Conservation (phyloP, 2,888 invertebrate genomes). For the Nomada ruficornis region DNA sequence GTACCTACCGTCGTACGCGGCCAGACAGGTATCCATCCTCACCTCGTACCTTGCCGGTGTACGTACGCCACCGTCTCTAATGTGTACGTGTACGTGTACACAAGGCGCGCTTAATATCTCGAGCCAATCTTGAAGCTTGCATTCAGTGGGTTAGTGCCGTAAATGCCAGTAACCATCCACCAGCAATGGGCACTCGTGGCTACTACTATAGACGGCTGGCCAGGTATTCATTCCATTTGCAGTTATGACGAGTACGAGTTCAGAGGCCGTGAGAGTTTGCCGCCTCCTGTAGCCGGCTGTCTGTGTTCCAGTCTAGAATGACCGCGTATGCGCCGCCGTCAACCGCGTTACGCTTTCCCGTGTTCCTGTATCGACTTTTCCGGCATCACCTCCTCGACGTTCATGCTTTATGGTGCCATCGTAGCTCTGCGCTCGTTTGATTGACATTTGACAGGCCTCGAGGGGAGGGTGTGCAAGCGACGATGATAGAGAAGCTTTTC, state of each 20-base stretch:
- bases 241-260: conserved; percentile 83
- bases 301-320: conserved; percentile 66
- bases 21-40: conserved; percentile 59
- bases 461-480: not conserved
- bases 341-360: conserved; percentile 61
- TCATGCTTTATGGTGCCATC: conserved; percentile 49
- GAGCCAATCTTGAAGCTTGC: conserved; percentile 80
- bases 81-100: conserved; percentile 53
- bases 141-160: conserved; percentile 79
- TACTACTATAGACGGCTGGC: conserved; percentile 75
- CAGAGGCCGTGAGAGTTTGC: conserved; percentile 83
- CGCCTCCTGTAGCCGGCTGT: conserved; percentile 59
- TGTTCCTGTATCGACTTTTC: conserved; percentile 36
- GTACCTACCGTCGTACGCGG: conserved; percentile 71
- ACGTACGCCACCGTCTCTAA: not conserved
- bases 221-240: conserved; percentile 83
- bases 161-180: conserved; percentile 79
- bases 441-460: conserved; percentile 48
- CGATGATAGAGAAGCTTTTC: too few species aligned
- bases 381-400: conserved; percentile 52
- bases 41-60: conserved; percentile 38
- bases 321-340: conserved; percentile 38
- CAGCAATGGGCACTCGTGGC: conserved; percentile 78
- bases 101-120: conserved; percentile 78
- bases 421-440: conserved; percentile 49